Evolutionary conservation across 2,888 invertebrate species (phyloP).

Genomic region (Dexiosoma caninum): DNA sequence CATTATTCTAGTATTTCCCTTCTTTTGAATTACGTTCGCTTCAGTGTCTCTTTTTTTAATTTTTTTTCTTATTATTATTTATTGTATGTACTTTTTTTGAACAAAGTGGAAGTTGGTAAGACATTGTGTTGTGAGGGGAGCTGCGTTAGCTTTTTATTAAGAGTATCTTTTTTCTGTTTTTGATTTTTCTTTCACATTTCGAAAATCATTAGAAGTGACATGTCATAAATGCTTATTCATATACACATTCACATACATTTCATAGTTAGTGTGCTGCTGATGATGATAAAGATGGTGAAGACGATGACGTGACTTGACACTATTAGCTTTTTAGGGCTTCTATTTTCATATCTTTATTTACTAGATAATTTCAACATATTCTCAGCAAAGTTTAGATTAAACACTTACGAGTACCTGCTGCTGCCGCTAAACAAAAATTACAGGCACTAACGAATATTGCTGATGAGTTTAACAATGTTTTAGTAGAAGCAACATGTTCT

Average conservation of each 20-base stretch:
- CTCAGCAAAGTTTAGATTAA: slow-evolving; percentile 21
- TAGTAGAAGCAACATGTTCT: slow-evolving; percentile 41
- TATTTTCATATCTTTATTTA: slow-evolving; percentile 17
- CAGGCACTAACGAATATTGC: slow-evolving; percentile 6
- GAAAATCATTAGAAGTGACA: slow-evolving; percentile 39
- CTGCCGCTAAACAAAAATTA: background rate
- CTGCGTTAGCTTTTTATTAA: slow-evolving; percentile 6
- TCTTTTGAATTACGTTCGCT: background rate
- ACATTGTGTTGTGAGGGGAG: background rate
- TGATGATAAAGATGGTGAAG: background rate
- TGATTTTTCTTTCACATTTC: slow-evolving; percentile 5
- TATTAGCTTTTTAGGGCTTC: slow-evolving; percentile 41
- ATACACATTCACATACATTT: background rate
- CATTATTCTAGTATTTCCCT: background rate
- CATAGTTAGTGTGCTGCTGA: background rate
- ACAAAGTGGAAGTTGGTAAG: background rate
- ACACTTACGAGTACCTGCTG: background rate
- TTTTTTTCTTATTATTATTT: background rate
- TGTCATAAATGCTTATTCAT: slow-evolving; percentile 52
- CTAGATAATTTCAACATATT: slow-evolving; percentile 32
- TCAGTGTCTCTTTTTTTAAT: background rate
- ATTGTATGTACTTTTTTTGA: background rate
- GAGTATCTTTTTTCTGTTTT: background rate
- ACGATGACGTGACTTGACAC: slow-evolving; percentile 51
- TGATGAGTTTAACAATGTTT: background rate